Conservation (phyloP, 2,888 invertebrate genomes). For the Temnothorax rugatulus region DNA sequence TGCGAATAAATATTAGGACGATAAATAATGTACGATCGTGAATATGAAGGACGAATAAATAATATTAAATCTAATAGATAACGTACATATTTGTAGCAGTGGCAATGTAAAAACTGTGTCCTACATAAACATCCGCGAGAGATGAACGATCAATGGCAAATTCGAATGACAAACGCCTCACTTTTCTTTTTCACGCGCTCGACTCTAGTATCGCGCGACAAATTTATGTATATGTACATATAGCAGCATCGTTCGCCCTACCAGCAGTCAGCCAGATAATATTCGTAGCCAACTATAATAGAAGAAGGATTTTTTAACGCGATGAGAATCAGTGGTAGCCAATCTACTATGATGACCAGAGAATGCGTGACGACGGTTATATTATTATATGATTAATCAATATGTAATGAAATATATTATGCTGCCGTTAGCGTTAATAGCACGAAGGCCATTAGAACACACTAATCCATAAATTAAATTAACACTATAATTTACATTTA, state of each 20-base stretch:
- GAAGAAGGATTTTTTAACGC: conserved; percentile 49
- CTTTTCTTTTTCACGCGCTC: conserved; percentile 7
- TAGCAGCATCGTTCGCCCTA: conserved; percentile 49
- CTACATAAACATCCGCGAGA: conserved; percentile 4
- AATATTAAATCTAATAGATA: conserved; percentile 51
- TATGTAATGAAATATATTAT: conserved; percentile 70
- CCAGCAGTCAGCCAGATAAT: conserved; percentile 58
- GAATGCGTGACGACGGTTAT: conserved; percentile 15
- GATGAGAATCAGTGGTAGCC: conserved; percentile 57
- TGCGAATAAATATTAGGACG: conserved; percentile 33
- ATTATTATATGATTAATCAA: conserved; percentile 44
- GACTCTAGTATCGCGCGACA: conserved; percentile 1
- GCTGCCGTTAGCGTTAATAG: conserved; percentile 73
- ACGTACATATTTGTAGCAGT: conserved; percentile 54
- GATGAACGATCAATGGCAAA: conserved; percentile 27
- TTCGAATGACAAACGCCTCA: conserved; percentile 15
- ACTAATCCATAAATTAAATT: conserved; percentile 76
- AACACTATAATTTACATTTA: conserved; percentile 69
- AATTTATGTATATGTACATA: conserved; percentile 27
- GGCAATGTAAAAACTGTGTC: conserved; percentile 25
- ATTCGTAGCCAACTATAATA: conserved; percentile 50
- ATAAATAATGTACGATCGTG: conserved; percentile 28
- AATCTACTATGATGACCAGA: conserved; percentile 69
- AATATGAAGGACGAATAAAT: conserved; percentile 45
- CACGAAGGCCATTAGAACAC: conserved; percentile 69